Evolutionary conservation across 1,140 invertebrate genomes (phyloP).

Genomic region (Drosophila teissieri): DNA sequence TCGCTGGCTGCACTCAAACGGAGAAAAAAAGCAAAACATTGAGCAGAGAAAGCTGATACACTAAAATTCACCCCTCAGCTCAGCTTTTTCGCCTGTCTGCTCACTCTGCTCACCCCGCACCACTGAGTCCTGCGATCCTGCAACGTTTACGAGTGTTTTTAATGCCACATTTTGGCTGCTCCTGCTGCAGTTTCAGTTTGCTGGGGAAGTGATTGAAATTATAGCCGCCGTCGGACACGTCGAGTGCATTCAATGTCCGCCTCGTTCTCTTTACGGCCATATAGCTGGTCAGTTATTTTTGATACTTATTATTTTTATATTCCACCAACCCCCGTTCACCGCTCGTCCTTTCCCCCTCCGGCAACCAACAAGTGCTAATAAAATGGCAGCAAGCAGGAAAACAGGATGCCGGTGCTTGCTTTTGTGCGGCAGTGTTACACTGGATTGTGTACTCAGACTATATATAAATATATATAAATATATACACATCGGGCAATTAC

Average conservation of each 20-base stretch:
- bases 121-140: background rate
- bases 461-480: background rate
- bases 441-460: constrained; percentile 14
- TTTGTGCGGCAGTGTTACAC: constrained; percentile 13
- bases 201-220: constrained; percentile 70
- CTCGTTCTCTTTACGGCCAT: constrained; percentile 41
- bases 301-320: constrained; percentile 68
- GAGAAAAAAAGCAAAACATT: background rate
- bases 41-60: constrained; percentile 12
- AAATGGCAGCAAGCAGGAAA: constrained; percentile 30
- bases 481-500: constrained; percentile 46
- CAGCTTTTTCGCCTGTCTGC: constrained; percentile 17
- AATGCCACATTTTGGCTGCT: constrained; percentile 64
- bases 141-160: constrained; percentile 69
- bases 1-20: constrained; percentile 34
- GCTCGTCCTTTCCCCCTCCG: background rate
- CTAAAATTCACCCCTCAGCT: constrained; percentile 24
- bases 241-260: constrained; percentile 64
- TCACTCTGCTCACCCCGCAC: background rate
- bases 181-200: constrained; percentile 25
- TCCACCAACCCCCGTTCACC: background rate
- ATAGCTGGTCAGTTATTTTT: constrained; percentile 66
- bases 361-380: constrained; percentile 59
- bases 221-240: constrained; percentile 48
- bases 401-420: constrained; percentile 5